A percentile compares a stretch with the other conserved stretches of the same genome.
Evolutionary conservation across 2,113 vertebrate genomes (phyloP).

Genomic region (Callospermophilus lateralis): DNA sequence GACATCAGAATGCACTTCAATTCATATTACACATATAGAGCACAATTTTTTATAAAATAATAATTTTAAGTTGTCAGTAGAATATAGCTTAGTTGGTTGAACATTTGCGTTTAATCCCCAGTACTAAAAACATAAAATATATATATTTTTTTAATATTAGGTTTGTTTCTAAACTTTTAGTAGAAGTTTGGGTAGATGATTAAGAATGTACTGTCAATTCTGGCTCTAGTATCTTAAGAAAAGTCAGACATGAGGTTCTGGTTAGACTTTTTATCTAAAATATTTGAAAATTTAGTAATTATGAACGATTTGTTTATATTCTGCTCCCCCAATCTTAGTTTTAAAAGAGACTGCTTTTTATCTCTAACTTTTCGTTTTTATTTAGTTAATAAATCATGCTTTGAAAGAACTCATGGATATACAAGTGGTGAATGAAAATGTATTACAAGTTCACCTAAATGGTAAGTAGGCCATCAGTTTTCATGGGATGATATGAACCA

Average conservation of each 20-base stretch:
- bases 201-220: neutral
- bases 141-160: neutral
- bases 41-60: neutral
- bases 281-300: constrained; percentile 34
- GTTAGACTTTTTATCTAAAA: constrained; percentile 34
- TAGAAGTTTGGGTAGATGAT: neutral
- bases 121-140: neutral
- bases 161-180: neutral
- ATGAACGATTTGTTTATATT: constrained; percentile 24
- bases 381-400: constrained; percentile 91
- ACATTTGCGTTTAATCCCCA: neutral
- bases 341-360: constrained; percentile 16
- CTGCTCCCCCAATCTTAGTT: neutral
- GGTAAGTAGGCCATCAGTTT: constrained; percentile 87
- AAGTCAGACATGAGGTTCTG: neutral
- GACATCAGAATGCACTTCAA: too few species aligned
- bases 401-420: constrained; percentile 91
- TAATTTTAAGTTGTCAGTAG: neutral
- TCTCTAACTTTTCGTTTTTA: constrained; percentile 11
- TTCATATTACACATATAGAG: too few species aligned
- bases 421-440: constrained; percentile 89
- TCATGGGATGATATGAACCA: neutral
- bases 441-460: constrained; percentile 95
- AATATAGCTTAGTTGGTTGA: neutral
- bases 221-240: neutral